phyloP scores from a whole-genome alignment of 1,140 invertebrate species.

The Drosophila bocqueti region DNA sequence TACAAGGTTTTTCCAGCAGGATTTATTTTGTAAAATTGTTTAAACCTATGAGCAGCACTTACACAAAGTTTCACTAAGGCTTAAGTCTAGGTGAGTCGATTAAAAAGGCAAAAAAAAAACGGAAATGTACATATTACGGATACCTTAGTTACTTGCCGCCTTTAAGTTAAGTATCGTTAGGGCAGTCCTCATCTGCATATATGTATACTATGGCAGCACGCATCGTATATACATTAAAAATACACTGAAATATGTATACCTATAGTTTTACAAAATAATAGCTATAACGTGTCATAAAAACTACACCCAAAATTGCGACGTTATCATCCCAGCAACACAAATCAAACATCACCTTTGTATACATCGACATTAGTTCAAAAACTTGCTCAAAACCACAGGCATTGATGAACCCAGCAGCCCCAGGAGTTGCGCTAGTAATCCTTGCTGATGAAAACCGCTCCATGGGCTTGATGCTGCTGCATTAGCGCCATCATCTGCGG shows the following conservation, averaged over 20 bases:
- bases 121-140: neutral
- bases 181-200: too few species aligned
- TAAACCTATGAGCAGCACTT: slow-evolving; percentile 47
- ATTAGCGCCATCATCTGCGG: slow-evolving; percentile 73
- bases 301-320: neutral
- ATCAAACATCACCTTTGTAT: slow-evolving; percentile 12
- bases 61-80: slow-evolving; percentile 53
- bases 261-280: neutral
- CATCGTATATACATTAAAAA: neutral
- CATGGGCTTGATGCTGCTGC: slow-evolving; percentile 65
- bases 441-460: slow-evolving; percentile 64
- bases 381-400: slow-evolving; percentile 19
- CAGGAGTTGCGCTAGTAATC: slow-evolving; percentile 54
- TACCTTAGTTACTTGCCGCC: neutral
- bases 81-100: slow-evolving; percentile 50
- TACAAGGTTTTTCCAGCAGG: slow-evolving; percentile 8
- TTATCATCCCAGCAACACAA: neutral
- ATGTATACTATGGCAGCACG: slow-evolving; percentile 1
- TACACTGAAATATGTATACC: neutral
- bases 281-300: neutral
- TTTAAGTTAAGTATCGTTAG: neutral
- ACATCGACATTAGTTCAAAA: slow-evolving; percentile 34
- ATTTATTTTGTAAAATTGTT: slow-evolving; percentile 44
- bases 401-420: slow-evolving; percentile 16
- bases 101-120: neutral